These are phyloP conservation scores for Hemibagrus wyckioides DNA, from an alignment of 2,113 vertebrate species.

Conservation along the genomic window DNA sequence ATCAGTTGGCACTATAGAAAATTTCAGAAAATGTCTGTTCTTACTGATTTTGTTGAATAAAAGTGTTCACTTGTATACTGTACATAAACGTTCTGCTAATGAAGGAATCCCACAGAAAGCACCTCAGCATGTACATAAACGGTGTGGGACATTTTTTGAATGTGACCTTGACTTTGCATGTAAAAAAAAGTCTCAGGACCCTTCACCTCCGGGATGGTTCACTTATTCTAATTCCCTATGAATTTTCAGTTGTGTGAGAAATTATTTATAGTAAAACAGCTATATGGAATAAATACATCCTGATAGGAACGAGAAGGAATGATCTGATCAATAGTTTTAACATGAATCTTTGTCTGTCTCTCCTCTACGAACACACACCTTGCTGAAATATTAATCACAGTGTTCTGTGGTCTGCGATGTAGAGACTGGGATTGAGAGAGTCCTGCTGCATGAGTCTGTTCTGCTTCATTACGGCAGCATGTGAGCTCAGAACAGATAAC, in stretches of 20 bases:
- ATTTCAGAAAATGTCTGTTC: neutral
- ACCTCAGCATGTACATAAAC: neutral
- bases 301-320: neutral
- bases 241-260: neutral
- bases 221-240: neutral
- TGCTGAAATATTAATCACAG: conserved; percentile 92
- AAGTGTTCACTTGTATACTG: neutral
- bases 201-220: neutral
- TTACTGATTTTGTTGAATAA: neutral
- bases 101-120: neutral
- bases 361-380: conserved; percentile 60
- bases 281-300: conserved; percentile 13
- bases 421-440: conserved; percentile 80
- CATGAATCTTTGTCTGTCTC: conserved; percentile 51
- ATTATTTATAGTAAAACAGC: neutral
- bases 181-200: neutral
- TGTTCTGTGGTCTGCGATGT: conserved; percentile 88
- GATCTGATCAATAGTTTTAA: conserved; percentile 25
- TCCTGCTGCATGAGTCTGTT: conserved; percentile 81
- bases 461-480: conserved; percentile 91
- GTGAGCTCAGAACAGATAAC: conserved; percentile 82
- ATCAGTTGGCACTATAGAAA: neutral
- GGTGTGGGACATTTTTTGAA: neutral
- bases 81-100: neutral
- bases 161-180: conserved; percentile 7